phyloP scores from a whole-genome alignment of 2,797 vertebrate species.

The Spatula versicolor region DNA sequence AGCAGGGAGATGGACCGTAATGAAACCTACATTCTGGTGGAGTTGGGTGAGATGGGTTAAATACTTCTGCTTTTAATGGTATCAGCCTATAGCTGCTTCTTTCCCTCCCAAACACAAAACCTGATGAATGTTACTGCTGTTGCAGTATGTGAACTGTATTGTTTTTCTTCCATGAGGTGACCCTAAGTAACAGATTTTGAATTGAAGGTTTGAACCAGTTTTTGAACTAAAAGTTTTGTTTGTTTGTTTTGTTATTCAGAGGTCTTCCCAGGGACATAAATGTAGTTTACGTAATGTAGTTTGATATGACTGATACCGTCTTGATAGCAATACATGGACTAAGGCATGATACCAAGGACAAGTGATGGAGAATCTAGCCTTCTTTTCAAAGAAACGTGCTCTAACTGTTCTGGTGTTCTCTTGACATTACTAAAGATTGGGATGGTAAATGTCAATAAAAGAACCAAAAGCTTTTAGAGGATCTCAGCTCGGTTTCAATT shows the following conservation, averaged over 20 bases:
- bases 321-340: neutral
- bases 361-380: neutral
- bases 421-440: neutral
- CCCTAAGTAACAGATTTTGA: neutral
- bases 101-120: neutral
- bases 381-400: neutral
- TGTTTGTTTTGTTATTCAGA: neutral
- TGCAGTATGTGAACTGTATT: neutral
- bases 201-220: neutral
- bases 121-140: neutral
- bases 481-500: slow-evolving; percentile 10
- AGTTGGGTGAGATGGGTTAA: neutral
- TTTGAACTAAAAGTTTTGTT: neutral
- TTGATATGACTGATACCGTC: neutral
- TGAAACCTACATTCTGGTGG: neutral
- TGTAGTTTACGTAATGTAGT: neutral
- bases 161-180: neutral
- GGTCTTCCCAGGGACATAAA: neutral
- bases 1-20: neutral
- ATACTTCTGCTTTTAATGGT: neutral
- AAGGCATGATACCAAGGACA: neutral
- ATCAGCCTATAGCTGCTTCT: neutral
- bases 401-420: neutral
- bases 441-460: neutral
- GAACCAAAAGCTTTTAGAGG: neutral